These are phyloP conservation scores for Paralinhomoeus sp. DNA, from an alignment of 2,888 invertebrate genomes.

Conservation along the genomic window DNA sequence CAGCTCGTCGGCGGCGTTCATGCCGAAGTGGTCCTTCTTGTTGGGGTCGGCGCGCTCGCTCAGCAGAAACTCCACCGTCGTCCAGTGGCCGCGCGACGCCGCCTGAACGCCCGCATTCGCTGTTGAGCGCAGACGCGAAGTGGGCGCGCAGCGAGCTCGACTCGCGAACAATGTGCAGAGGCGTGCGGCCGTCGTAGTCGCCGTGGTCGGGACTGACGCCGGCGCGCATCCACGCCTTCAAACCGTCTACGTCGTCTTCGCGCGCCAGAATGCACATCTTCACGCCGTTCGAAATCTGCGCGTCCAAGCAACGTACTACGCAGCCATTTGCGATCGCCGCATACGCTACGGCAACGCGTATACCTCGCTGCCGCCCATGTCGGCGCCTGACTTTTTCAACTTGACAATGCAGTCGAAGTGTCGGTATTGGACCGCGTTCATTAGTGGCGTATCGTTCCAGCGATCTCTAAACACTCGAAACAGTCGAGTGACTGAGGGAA, in stretches of 20 bases:
- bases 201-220: conserved; percentile 4
- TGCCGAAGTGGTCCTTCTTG: conserved; percentile 1
- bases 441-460: conserved; percentile 33
- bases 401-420: conserved; percentile 35
- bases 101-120: too few species aligned
- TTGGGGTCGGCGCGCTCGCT: neutral
- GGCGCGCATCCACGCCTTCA: conserved; percentile 21
- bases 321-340: too few species aligned
- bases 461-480: conserved; percentile 19
- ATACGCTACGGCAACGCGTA: conserved; percentile 24
- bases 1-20: neutral
- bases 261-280: conserved; percentile 38
- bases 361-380: conserved; percentile 38
- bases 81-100: neutral
- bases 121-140: too few species aligned
- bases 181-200: conserved; percentile 5
- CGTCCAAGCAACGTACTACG: neutral
- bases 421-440: conserved; percentile 37
- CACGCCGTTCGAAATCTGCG: conserved; percentile 32
- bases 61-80: conserved; percentile 1
- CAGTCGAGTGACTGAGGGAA: neutral
- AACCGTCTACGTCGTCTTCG: conserved; percentile 20
- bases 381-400: conserved; percentile 50
- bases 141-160: too few species aligned
- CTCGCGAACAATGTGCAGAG: conserved; percentile 4